phyloP scores from a whole-genome alignment of 2,888 invertebrate genomes.

The Cantharis nigra region DNA sequence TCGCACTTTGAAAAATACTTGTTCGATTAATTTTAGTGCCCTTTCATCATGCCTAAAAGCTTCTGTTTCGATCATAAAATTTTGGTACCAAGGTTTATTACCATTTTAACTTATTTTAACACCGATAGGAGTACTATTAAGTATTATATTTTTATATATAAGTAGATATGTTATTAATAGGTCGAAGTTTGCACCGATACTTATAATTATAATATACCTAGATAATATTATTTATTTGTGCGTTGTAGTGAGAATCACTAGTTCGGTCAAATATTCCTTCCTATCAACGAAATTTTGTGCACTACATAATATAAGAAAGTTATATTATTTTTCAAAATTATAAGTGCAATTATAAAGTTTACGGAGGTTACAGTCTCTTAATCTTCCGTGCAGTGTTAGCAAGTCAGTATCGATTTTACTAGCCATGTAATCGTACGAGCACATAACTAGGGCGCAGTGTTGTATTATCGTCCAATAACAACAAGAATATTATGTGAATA shows the following conservation, averaged over 20 bases:
- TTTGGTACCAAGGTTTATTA: too few relatives aligned
- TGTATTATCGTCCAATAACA: conserved; percentile 23
- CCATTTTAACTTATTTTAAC: too few relatives aligned
- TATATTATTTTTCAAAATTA: not conserved
- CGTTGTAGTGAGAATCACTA: not conserved
- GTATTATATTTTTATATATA: too few relatives aligned
- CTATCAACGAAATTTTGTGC: not conserved
- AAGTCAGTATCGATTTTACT: conserved; percentile 24
- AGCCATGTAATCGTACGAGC: conserved; percentile 18
- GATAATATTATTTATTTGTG: not conserved
- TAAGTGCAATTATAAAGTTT: not conserved
- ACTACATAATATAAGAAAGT: not conserved
- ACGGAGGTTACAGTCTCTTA: not conserved
- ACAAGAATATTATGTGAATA: not conserved
- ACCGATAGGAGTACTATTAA: too few relatives aligned
- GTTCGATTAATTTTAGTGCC: too few relatives aligned
- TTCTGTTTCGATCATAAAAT: too few relatives aligned
- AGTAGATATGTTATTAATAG: too few relatives aligned
- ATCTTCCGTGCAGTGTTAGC: not conserved
- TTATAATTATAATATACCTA: too few relatives aligned
- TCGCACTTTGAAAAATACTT: too few relatives aligned
- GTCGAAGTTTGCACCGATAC: too few relatives aligned
- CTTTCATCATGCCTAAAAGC: too few relatives aligned
- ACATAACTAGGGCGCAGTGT: conserved; percentile 19
- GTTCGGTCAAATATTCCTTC: not conserved